Base-by-base conservation (phyloP, 2,113 vertebrate species). In the Menura novaehollandiae region DNA sequence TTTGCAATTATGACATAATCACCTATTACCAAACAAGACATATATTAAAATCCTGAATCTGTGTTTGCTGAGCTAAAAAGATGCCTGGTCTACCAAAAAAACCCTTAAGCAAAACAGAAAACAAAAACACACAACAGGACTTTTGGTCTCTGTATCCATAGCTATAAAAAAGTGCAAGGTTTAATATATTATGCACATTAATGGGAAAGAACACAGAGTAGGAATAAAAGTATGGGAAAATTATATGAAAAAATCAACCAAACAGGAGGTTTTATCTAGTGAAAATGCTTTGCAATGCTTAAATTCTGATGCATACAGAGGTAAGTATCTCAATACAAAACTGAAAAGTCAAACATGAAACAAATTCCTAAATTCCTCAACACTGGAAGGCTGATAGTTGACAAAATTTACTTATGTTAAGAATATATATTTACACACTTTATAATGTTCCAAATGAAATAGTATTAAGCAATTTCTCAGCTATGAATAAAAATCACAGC, bases 1-100 rank as follows among this genome's bases (percentile, higher is more conserved):
- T 97, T 85, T 95, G 89, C 97, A 96, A 86, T 96, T 88, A 96
- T 37, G 73, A 64, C 51, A 56, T 41, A 78, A 93, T 79, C 71
- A 64, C 12, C 11, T 49, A 44, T 51, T 44, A 75, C 18, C 76
- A 88, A 43, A 91, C 30, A 92, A 96, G 81, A 86, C 80, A 89
- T 35, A n/a, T 58, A 91, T 96, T 96, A 96, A 92, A 95, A 97
- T 95, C 22, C 5, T 89, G 67, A 91, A 96, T 91, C 2, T 16
- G 72, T 81, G 51, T 81, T 84, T 95, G 59, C 22, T 94, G 71
- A 83, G 35, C 77, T 88, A 91, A 95, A 64, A 92, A 73, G 56
- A 89, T 52, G 66, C 78, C 93, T 92, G 44, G 66, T 91, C 64
- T 74, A 68, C 58, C n/a, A n/a, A 91, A 67, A 84, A 91, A 53